These are phyloP conservation scores for Paedocypris sp. DNA, from an alignment of 2,113 vertebrate species.

Conservation along the genomic window DNA sequence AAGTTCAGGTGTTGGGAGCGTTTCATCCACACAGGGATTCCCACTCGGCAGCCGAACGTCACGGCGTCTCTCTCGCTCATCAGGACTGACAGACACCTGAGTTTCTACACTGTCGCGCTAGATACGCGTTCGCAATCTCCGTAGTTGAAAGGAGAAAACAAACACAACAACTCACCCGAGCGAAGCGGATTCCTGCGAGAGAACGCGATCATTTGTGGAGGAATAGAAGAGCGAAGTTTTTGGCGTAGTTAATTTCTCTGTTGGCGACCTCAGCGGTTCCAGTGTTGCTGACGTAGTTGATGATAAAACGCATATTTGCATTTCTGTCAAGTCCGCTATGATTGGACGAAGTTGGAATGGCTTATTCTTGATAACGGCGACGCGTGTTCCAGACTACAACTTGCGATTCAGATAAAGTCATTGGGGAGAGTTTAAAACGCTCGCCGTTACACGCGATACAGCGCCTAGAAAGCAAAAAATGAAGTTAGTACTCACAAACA, in stretches of 20 bases:
- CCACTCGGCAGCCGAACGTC: slow-evolving; percentile 24
- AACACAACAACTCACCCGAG: slow-evolving; percentile 49
- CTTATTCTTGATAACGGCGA: not conserved
- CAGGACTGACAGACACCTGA: slow-evolving; percentile 53
- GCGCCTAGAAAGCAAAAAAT: not conserved
- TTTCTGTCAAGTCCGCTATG: slow-evolving; percentile 49
- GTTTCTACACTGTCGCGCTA: slow-evolving; percentile 29
- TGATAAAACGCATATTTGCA: slow-evolving; percentile 59
- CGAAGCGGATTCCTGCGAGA: slow-evolving; percentile 18
- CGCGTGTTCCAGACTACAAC: not conserved
- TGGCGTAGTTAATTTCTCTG: slow-evolving; percentile 53
- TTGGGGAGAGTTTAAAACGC: not conserved
- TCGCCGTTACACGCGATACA: not conserved
- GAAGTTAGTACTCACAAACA: slow-evolving; percentile 47
- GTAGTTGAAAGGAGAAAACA: not conserved
- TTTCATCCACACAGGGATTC: slow-evolving; percentile 24
- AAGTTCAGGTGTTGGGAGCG: not conserved
- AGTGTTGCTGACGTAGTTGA: slow-evolving; percentile 58
- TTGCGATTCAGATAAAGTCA: not conserved
- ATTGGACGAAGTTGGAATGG: slow-evolving; percentile 48
- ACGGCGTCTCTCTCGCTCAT: slow-evolving; percentile 18
- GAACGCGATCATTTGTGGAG: slow-evolving; percentile 12
- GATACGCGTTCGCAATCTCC: not conserved
- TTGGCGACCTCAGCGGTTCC: slow-evolving; percentile 60
- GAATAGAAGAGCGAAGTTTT: slow-evolving; percentile 53